A percentile compares a stretch with the other conserved stretches of the same genome.
Evolutionary conservation across 2,113 vertebrate species (phyloP).

Genomic region (Amphiprion percula): DNA sequence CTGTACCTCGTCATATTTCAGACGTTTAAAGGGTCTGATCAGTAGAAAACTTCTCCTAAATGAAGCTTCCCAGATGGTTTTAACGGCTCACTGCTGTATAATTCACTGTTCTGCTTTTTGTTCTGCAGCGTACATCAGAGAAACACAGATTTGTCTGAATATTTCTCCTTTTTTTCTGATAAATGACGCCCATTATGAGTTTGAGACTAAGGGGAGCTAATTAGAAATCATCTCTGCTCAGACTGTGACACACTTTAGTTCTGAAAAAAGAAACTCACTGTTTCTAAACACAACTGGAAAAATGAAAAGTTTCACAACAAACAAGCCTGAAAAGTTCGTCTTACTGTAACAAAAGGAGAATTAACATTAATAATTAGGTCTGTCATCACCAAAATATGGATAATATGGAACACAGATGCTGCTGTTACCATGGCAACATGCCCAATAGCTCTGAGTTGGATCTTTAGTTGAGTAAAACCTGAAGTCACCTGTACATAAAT

Average conservation of each 20-base stretch:
- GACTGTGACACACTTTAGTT: constrained; percentile 34
- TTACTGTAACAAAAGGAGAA: too few species aligned
- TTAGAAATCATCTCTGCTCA: constrained; percentile 43
- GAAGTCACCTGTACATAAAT: too few species aligned
- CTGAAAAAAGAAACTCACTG: constrained; percentile 5
- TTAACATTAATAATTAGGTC: too few species aligned
- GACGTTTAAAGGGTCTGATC: constrained; percentile 4
- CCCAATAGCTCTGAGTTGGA: too few species aligned
- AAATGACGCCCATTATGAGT: constrained; percentile 52
- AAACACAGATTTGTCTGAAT: constrained; percentile 36
- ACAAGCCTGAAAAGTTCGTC: too few species aligned
- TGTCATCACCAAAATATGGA: too few species aligned
- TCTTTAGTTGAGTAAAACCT: too few species aligned
- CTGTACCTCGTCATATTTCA: constrained; percentile 6
- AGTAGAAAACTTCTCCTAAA: neutral
- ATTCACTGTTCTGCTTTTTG: constrained; percentile 23
- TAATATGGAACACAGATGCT: too few species aligned
- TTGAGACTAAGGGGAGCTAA: constrained; percentile 58
- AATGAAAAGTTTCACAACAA: constrained; percentile 6
- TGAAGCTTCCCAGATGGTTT: constrained; percentile 14
- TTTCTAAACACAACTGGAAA: neutral
- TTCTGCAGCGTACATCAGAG: constrained; percentile 14
- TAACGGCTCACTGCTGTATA: constrained; percentile 3
- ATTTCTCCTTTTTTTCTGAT: constrained; percentile 13
- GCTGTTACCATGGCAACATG: too few species aligned